These are phyloP conservation scores for Lutjanus argentimaculatus DNA, from an alignment of 2,797 vertebrate genomes.

Conservation along the genomic window DNA sequence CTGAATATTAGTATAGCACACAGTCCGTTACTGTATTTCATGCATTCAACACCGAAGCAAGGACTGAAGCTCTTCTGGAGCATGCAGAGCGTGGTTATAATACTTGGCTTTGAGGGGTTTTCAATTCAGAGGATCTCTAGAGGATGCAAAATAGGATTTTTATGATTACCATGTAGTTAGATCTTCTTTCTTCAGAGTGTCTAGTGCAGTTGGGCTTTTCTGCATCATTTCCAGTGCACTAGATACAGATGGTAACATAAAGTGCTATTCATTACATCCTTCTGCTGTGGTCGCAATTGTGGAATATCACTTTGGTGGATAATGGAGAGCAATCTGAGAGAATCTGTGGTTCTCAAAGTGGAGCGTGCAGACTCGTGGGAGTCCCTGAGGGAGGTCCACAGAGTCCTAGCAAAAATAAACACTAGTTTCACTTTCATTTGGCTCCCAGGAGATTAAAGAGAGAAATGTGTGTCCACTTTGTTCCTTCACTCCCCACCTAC, in stretches of 20 bases:
- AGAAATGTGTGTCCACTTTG: conserved; percentile 42
- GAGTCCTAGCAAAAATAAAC: conserved; percentile 64
- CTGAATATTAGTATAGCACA: conserved; percentile 55
- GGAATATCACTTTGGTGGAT: conserved; percentile 18
- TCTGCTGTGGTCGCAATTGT: conserved; percentile 33
- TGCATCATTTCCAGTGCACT: conserved; percentile 83
- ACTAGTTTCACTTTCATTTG: conserved; percentile 62
- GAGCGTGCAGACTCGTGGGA: conserved; percentile 27
- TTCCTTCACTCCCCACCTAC: conserved; percentile 21
- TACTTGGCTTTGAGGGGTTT: conserved; percentile 31
- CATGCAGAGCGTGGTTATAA: conserved; percentile 51
- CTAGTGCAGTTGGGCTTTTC: conserved; percentile 83
- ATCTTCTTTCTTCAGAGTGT: conserved; percentile 66
- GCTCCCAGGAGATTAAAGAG: conserved; percentile 42
- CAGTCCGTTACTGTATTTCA: conserved; percentile 68
- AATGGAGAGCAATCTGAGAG: conserved; percentile 29
- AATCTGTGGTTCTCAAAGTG: conserved; percentile 20
- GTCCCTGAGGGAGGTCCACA: conserved; percentile 17
- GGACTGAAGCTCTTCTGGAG: conserved; percentile 40
- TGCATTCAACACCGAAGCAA: conserved; percentile 55
- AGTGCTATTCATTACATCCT: conserved; percentile 56
- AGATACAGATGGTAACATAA: conserved; percentile 75
- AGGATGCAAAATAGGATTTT: conserved; percentile 59
- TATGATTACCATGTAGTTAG: conserved; percentile 77
- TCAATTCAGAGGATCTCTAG: conserved; percentile 6